These are phyloP conservation scores for Stomatorhinus ivindoensis DNA, from an alignment of 2,113 vertebrate genomes.

Conservation along the genomic window DNA sequence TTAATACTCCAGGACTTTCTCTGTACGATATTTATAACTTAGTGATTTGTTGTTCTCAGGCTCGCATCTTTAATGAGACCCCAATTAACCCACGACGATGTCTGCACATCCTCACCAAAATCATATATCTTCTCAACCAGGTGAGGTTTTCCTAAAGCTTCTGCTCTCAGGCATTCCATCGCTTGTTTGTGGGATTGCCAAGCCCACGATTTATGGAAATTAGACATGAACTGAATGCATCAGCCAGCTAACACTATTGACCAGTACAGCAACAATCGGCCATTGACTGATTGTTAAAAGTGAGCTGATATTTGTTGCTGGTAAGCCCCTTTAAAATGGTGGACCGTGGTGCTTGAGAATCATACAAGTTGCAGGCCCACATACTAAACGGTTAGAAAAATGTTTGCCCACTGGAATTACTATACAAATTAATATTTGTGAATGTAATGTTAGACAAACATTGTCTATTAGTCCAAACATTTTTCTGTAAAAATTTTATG, in stretches of 20 bases:
- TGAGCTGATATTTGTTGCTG: background rate
- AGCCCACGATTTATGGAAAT: background rate
- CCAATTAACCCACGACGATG: constrained; percentile 95
- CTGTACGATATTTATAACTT: background rate
- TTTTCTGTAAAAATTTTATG: background rate
- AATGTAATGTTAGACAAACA: background rate
- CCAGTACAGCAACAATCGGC: background rate
- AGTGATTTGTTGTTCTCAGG: constrained; percentile 52
- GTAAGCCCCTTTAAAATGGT: background rate
- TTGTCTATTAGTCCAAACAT: background rate
- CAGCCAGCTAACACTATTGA: background rate
- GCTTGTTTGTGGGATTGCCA: background rate
- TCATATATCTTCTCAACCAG: constrained; percentile 95
- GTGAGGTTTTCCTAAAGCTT: constrained; percentile 43
- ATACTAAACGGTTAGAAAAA: background rate
- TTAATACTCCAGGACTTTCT: background rate
- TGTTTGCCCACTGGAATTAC: background rate
- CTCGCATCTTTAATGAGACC: constrained; percentile 93
- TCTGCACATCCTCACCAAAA: constrained; percentile 95
- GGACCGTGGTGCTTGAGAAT: background rate
- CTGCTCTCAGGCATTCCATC: background rate
- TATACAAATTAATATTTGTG: background rate
- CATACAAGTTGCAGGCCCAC: background rate
- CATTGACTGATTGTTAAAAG: background rate
- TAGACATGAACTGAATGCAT: background rate